These are phyloP conservation scores for Rhynchophorus ferrugineus DNA, from an alignment of 1,140 invertebrate species.

Conservation along the genomic window DNA sequence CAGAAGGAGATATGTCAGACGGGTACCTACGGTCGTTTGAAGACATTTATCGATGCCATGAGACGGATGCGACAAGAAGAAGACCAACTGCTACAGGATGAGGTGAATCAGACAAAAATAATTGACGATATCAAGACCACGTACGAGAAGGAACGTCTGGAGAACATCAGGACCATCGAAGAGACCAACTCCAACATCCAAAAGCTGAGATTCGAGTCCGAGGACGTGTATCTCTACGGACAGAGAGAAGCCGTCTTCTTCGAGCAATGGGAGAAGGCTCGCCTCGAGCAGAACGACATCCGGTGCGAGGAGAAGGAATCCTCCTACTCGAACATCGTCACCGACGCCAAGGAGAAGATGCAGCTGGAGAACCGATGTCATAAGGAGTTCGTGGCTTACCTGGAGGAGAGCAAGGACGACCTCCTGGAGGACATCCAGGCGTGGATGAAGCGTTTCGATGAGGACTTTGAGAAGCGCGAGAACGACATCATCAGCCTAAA, in stretches of 20 bases:
- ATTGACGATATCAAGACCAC: slow-evolving; percentile 14
- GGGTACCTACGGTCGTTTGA: slow-evolving; percentile 2
- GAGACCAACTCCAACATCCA: slow-evolving; percentile 23
- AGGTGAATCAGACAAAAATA: slow-evolving; percentile 8
- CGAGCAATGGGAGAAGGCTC: slow-evolving; percentile 19
- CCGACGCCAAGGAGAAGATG: slow-evolving; percentile 10
- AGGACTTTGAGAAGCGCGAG: slow-evolving; percentile 19
- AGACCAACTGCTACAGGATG: slow-evolving; percentile 14
- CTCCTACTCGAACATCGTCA: slow-evolving; percentile 5
- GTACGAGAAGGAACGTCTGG: slow-evolving; percentile 15
- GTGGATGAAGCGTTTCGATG: slow-evolving; percentile 24
- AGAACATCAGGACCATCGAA: slow-evolving; percentile 23
- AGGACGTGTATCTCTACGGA: slow-evolving; percentile 17
- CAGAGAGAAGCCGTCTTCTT: slow-evolving; percentile 14
- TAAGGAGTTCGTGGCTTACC: slow-evolving; percentile 11
- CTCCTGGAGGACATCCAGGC: slow-evolving; percentile 18
- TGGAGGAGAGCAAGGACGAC: slow-evolving; percentile 20
- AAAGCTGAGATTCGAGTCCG: slow-evolving; percentile 17
- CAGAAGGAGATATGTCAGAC: slow-evolving; percentile 6
- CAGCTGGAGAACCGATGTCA: slow-evolving; percentile 19
- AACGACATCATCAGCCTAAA: slow-evolving; percentile 15
- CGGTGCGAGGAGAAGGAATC: slow-evolving; percentile 17
- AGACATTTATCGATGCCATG: slow-evolving; percentile 1
- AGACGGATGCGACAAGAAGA: slow-evolving; percentile 20
- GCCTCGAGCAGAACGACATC: slow-evolving; percentile 21